A percentile compares a stretch with the other conserved stretches of the same genome.
Evolutionary conservation across 2,113 vertebrate species (phyloP).

Genomic region (Ia io): DNA sequence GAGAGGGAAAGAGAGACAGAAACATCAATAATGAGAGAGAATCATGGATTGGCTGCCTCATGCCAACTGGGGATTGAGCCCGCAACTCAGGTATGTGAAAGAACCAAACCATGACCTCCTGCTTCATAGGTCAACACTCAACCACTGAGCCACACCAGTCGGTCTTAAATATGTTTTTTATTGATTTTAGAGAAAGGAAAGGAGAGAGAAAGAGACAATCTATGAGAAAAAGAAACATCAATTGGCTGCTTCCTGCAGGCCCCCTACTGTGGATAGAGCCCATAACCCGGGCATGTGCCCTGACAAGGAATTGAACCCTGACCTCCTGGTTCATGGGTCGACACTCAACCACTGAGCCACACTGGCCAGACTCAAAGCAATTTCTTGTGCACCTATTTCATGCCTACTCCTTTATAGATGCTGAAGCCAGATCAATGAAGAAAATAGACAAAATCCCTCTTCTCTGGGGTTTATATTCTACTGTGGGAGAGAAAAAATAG

Average conservation of each 20-base stretch:
- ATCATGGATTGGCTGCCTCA: too few relatives aligned
- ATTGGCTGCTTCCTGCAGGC: not conserved
- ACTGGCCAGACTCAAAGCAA: not conserved
- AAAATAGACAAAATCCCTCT: not conserved
- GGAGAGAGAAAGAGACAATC: not conserved
- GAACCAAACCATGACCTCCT: too few relatives aligned
- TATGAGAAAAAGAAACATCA: not conserved
- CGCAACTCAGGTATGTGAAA: too few relatives aligned
- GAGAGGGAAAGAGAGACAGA: not conserved
- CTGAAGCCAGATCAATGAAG: not conserved
- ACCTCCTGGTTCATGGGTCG: not conserved
- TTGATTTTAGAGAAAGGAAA: too few relatives aligned
- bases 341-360: not conserved
- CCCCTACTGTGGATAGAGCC: not conserved
- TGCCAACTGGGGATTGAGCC: too few relatives aligned
- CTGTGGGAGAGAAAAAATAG: not conserved
- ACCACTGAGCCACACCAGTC: too few relatives aligned
- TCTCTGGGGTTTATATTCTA: not conserved
- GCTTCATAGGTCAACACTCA: too few relatives aligned
- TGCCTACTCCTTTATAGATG: not conserved
- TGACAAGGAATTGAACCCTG: not conserved
- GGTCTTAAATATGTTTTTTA: too few relatives aligned
- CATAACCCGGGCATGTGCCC: too few relatives aligned
- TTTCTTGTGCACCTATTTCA: not conserved
- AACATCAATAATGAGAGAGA: too few relatives aligned